A percentile compares a stretch with the other conserved stretches of the same genome.
These are phyloP conservation scores for Thunnus maccoyii DNA, from an alignment of 2,113 vertebrate species.

Conservation along the genomic window DNA sequence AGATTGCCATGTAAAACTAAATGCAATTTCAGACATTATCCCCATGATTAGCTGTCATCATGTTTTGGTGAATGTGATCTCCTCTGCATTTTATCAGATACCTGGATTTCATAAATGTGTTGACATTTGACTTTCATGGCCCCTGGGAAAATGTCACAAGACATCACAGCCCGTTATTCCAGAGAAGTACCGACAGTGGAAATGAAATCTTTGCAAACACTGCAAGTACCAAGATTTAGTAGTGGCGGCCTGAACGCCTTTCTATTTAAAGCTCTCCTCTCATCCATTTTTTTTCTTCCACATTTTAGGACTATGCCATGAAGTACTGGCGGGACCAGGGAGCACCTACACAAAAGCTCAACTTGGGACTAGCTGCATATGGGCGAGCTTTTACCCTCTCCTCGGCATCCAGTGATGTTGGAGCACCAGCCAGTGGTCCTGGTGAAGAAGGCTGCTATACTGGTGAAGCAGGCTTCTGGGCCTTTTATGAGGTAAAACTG, in stretches of 20 bases:
- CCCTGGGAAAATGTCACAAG: slow-evolving; percentile 83
- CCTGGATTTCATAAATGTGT: slow-evolving; percentile 87
- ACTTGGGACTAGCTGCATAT: slow-evolving; percentile 84
- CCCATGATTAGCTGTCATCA: not conserved
- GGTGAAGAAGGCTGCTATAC: slow-evolving; percentile 57
- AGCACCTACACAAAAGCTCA: slow-evolving; percentile 78
- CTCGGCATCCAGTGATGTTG: slow-evolving; percentile 41
- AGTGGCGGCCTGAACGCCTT: not conserved
- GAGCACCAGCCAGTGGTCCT: slow-evolving; percentile 72
- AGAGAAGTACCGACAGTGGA: slow-evolving; percentile 69
- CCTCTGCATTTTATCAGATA: slow-evolving; percentile 66
- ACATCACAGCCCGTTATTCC: slow-evolving; percentile 86
- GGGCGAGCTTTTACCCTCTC: slow-evolving; percentile 82
- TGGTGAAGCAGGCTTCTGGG: slow-evolving; percentile 84
- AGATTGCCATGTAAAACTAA: slow-evolving; percentile 80
- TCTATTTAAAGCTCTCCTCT: not conserved
- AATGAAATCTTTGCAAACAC: slow-evolving; percentile 68
- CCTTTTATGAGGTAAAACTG: slow-evolving; percentile 84
- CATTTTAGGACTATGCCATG: slow-evolving; percentile 81
- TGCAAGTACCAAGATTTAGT: slow-evolving; percentile 67
- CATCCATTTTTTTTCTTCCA: no score
- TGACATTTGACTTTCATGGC: slow-evolving; percentile 89
- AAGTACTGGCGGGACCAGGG: slow-evolving; percentile 80
- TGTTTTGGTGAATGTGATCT: slow-evolving; percentile 55
- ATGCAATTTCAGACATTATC: not conserved